Base-by-base conservation (phyloP, 2,888 invertebrate species). In the Diachrysia chrysitis region DNA sequence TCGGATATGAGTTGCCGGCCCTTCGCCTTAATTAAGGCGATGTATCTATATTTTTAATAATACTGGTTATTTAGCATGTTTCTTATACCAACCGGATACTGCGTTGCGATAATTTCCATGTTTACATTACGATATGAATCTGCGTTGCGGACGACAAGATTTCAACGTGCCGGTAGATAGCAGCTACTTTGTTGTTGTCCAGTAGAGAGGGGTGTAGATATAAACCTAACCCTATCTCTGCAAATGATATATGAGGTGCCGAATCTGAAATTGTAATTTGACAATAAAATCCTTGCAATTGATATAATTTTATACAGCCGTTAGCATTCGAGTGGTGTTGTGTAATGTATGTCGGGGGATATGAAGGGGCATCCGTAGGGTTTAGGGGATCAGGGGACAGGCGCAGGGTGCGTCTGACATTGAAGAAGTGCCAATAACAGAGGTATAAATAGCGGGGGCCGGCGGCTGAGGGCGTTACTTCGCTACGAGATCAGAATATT, bases 361-460 rank as follows among this genome's bases (percentile, higher is more conserved):
- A 82, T 78, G 76, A 85, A 87, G 89, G 87, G 89, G 89, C 86
- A 88, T 86, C 88, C 80, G 82, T 78, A 83, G 89, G 89, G 91
- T 87, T 89, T 88, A 87, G 87, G 86, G 91, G 90, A 88, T 89
- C 87, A 89, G 88, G 92, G 92, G 90, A 89, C 87, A 88, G 86
- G 86, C 90, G 84, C 93, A 93, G 95, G 95, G 95, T 95, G 95
- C 95, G 95, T 87, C 92, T 95, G 95, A 95, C 95, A 95, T 94
- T 95, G 95, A 95, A 95, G 95, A 95, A 95, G 95, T 95, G 95
- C 93, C 95, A 95, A 95, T 95, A 95, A 95, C 94, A 89, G 93
- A 90, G 94, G 95, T 93, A 95, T 95, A 95, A 95, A 95, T 94
- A 94, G 95, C 89, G 87, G 91, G 93, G 94, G 93, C 91, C 91